phyloP scores from a whole-genome alignment of 2,113 vertebrate species.

The Urocitellus parryii region DNA sequence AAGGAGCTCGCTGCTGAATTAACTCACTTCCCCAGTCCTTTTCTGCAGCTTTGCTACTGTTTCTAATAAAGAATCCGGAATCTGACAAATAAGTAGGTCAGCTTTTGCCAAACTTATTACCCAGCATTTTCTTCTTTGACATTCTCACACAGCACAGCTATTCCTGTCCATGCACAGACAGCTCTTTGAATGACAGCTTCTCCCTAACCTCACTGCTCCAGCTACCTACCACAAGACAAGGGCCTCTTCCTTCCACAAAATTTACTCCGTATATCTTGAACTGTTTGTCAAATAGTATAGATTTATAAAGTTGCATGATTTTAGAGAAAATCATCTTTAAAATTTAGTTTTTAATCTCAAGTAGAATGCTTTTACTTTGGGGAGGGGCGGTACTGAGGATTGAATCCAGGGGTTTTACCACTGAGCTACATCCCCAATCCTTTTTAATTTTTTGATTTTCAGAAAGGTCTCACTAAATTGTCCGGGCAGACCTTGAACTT shows the following conservation, averaged over 20 bases:
- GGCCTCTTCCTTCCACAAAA: not conserved
- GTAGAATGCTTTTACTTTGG: not conserved
- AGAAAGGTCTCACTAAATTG: no score
- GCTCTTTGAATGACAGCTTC: slow-evolving; percentile 7
- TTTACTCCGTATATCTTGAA: not conserved
- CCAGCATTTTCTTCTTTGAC: not conserved
- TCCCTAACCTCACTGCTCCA: not conserved
- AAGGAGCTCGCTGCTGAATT: slow-evolving; percentile 14
- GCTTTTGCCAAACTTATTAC: slow-evolving; percentile 6
- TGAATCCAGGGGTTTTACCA: no score
- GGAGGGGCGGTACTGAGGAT: no score
- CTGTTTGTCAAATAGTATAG: not conserved
- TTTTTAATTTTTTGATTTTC: no score
- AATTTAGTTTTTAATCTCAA: slow-evolving; percentile 40
- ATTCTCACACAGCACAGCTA: slow-evolving; percentile 30
- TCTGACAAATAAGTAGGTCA: slow-evolving; percentile 75
- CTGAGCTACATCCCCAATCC: no score
- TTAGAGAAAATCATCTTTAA: not conserved
- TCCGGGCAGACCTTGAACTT: no score
- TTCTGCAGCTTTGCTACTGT: slow-evolving; percentile 14
- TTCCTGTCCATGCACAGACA: slow-evolving; percentile 32
- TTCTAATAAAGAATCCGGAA: not conserved
- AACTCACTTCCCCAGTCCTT: not conserved
- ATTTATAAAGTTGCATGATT: not conserved
- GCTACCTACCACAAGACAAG: not conserved